Conservation (phyloP, 2,113 vertebrate genomes). For the Nicator chloris region DNA sequence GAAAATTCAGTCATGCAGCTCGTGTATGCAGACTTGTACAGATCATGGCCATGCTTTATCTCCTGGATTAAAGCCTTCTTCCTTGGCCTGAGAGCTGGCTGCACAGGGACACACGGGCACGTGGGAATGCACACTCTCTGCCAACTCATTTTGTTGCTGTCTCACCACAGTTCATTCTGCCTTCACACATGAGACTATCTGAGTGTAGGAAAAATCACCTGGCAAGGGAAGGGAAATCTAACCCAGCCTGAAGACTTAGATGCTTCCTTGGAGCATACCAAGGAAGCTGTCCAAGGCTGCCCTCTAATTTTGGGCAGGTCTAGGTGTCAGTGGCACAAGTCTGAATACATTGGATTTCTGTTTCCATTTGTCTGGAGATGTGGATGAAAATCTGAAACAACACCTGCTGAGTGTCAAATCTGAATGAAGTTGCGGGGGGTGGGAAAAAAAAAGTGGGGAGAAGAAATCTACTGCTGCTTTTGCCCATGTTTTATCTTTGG, state of each 20-base stretch:
- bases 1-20: not conserved
- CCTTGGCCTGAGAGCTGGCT: not conserved
- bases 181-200: not conserved
- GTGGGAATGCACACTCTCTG: not conserved
- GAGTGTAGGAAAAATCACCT: not conserved
- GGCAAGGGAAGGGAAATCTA: not conserved
- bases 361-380: not conserved
- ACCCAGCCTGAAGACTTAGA: not conserved
- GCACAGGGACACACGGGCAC: not conserved
- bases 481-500: constrained; percentile 8
- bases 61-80: not conserved
- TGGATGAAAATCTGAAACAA: not conserved
- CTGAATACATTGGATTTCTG: not conserved
- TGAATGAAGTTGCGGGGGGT: not conserved
- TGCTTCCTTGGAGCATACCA: not conserved
- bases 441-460: not conserved
- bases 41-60: not conserved
- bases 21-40: not conserved
- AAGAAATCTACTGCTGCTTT: not conserved
- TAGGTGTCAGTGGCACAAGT: not conserved
- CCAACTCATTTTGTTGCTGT: not conserved
- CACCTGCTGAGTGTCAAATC: not conserved
- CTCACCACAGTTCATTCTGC: not conserved
- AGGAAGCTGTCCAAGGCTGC: not conserved
- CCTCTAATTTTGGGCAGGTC: not conserved